Base-by-base conservation (phyloP, 2,797 vertebrate species). In the Hydrophis major region DNA sequence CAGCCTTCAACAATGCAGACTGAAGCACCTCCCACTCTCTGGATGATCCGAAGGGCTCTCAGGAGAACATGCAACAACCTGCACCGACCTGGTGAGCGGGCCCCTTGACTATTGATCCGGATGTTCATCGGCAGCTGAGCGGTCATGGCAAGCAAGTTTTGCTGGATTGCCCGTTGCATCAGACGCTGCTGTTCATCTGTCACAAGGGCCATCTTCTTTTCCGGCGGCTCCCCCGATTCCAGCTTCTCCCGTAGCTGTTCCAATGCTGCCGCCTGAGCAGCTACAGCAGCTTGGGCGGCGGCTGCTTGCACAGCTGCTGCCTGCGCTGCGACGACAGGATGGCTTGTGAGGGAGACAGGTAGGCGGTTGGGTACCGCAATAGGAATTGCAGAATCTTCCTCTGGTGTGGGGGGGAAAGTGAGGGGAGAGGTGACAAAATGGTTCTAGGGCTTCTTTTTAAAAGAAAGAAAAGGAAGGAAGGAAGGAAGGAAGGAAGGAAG, bases 91-190 rank as follows among this genome's bases (percentile, higher is more conserved):
- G 96, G 95, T 0, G 95, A 96, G 87, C 95, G 94, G 0, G 91
- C 98, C 99, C 99, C 99, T 98, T 99, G 99, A 98, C 98, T 99
- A 96, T 98, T 99, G 97, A 99, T 99, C 90, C 99, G 99, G 95
- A 99, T 99, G 97, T 98, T 99, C 99, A 99, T 99, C 57, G 99
- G 99, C 95, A 99, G 97, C 97, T 99, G 99, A 2, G 98, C 98
- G 0, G 97, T 98, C 99, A 99, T 99, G 94, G 99, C 99, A 95
- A 99, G 97, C 92, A 99, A 97, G 97, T 99, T 99, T 96, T 99
- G 99, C 97, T 99, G 99, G 91, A 99, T 97, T 0, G 99, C 99
- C 90, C 99, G 98, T 96, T 99, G 99, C 96, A 99, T 98, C 74
- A 99, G 96, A 42, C 98, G 97, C 95, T 99, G 99, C 91, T 99